Evolutionary conservation across 2,113 vertebrate species (phyloP).

Genomic region (Apus apus): DNA sequence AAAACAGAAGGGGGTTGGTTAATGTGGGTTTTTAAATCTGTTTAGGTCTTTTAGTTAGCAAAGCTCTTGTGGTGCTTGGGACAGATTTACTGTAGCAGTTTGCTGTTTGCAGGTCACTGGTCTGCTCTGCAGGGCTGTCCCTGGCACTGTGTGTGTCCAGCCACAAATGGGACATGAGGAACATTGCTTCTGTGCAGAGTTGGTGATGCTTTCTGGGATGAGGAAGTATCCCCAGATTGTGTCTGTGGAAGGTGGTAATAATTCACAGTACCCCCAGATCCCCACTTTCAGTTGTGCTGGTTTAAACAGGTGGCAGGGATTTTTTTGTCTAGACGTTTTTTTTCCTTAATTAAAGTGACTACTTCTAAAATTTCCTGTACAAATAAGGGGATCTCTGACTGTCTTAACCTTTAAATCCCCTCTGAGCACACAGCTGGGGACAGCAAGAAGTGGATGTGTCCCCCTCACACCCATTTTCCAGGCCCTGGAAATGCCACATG

Average conservation of each 20-base stretch:
- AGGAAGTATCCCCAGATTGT: background rate
- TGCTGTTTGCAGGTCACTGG: background rate
- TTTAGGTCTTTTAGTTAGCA: background rate
- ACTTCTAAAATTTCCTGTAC: background rate
- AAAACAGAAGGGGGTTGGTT: background rate
- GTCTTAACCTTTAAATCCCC: background rate
- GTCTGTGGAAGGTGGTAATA: background rate
- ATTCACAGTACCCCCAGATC: background rate
- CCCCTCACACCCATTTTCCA: background rate
- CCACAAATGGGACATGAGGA: rapidly evolving
- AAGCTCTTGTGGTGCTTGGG: rapidly evolving
- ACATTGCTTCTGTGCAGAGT: background rate
- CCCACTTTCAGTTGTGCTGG: background rate
- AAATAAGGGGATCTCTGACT: background rate
- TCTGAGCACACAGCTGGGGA: background rate
- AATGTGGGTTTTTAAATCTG: background rate
- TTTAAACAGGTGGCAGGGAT: background rate
- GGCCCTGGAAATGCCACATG: constrained; percentile 7
- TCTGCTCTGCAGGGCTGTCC: background rate
- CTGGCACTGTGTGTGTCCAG: rapidly evolving
- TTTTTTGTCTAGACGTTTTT: background rate
- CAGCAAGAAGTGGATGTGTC: background rate
- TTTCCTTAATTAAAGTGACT: background rate
- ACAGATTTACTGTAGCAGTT: background rate
- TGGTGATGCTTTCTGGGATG: background rate